A percentile compares a stretch with the other conserved stretches of the same genome.
These are phyloP conservation scores for Uropetala carovei DNA, from an alignment of 2,888 invertebrate genomes.

Conservation along the genomic window DNA sequence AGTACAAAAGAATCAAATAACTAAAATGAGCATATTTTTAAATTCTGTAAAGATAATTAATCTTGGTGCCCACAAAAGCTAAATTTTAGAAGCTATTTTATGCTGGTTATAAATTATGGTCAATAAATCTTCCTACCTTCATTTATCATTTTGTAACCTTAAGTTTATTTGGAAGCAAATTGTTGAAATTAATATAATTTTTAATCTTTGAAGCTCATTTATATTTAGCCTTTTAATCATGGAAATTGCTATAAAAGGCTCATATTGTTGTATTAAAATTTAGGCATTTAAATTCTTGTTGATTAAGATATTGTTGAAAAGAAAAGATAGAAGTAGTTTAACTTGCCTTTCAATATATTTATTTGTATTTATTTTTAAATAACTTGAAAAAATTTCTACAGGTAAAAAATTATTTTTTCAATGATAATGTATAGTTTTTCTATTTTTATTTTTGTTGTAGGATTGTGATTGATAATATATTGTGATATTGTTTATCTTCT, in stretches of 20 bases:
- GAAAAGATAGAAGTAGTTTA: background rate
- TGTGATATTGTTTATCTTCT: slow-evolving; percentile 34
- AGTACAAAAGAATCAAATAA: background rate
- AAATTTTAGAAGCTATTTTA: background rate
- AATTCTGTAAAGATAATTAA: slow-evolving; percentile 9
- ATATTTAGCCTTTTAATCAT: background rate
- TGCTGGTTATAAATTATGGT: background rate
- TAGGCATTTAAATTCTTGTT: slow-evolving; percentile 12
- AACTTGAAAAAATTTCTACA: background rate
- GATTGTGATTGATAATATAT: slow-evolving; percentile 31
- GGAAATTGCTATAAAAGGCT: background rate
- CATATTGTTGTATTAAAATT: background rate
- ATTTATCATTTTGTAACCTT: background rate
- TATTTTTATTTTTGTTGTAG: slow-evolving; percentile 43
- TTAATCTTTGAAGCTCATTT: background rate
- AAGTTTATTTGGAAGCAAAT: background rate
- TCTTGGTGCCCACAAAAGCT: background rate
- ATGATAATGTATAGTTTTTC: slow-evolving; percentile 42
- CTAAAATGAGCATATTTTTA: slow-evolving; percentile 34
- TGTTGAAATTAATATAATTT: background rate
- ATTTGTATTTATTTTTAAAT: slow-evolving; percentile 47
- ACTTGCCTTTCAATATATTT: background rate
- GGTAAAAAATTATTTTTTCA: slow-evolving; percentile 19
- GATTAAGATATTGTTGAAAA: background rate
- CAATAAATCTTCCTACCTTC: background rate